A percentile compares a stretch with the other conserved stretches of the same genome.
phyloP scores from a whole-genome alignment of 2,113 vertebrate genomes.

The Xiphophorus maculatus region DNA sequence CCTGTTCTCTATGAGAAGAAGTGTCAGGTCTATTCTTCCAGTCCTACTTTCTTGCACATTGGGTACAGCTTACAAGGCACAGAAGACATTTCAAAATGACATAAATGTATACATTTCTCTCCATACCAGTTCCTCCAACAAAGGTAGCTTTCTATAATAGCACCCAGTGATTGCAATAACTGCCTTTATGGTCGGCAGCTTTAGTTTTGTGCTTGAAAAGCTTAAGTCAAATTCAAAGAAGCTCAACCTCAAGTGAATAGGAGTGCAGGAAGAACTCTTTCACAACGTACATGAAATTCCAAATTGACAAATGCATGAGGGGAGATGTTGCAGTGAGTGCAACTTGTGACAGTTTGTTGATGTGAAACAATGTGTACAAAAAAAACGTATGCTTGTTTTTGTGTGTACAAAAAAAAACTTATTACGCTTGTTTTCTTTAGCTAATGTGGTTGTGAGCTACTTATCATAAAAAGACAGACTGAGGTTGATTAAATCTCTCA shows the following conservation, averaged over 20 bases:
- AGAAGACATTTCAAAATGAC: neutral
- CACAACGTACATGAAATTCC: conserved; percentile 25
- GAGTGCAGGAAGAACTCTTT: conserved; percentile 9
- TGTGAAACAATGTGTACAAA: conserved; percentile 13
- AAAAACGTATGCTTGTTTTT: conserved; percentile 12
- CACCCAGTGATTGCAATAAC: conserved; percentile 22
- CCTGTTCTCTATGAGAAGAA: conserved; percentile 67
- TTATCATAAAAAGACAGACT: conserved; percentile 41
- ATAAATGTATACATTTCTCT: too few species aligned
- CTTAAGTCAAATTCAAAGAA: conserved; percentile 25
- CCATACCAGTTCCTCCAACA: too few species aligned
- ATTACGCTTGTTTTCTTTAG: neutral
- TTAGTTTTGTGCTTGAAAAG: conserved; percentile 11
- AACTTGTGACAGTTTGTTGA: conserved; percentile 19
- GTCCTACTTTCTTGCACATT: conserved; percentile 13
- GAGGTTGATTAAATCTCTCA: conserved; percentile 31
- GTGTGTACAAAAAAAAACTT: too few species aligned
- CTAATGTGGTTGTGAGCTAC: conserved; percentile 39
- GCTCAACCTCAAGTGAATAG: conserved; percentile 28
- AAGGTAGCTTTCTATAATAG: too few species aligned
- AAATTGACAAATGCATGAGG: conserved; percentile 36
- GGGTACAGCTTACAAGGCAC: conserved; percentile 16
- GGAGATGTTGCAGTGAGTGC: conserved; percentile 6
- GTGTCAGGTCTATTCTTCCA: conserved; percentile 31
- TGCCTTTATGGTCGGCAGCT: conserved; percentile 35